These are phyloP conservation scores for Haemorhous mexicanus DNA, from an alignment of 2,113 vertebrate species.

Conservation along the genomic window DNA sequence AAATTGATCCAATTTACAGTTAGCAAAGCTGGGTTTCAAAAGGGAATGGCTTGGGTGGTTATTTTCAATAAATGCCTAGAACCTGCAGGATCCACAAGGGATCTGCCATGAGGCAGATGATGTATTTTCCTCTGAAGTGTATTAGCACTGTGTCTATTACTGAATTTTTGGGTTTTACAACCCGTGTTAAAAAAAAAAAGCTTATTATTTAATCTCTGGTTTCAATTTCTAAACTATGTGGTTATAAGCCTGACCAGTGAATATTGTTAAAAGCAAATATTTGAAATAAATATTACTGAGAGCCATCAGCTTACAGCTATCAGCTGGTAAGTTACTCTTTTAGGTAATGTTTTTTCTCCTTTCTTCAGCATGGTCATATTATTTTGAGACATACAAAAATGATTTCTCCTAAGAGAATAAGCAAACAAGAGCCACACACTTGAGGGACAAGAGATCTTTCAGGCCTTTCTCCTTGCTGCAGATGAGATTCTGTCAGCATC, in stretches of 20 bases:
- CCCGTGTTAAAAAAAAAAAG: neutral
- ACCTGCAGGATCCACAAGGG: neutral
- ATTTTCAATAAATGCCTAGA: neutral
- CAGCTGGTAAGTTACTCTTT: neutral
- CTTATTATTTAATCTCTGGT: neutral
- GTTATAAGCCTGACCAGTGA: neutral
- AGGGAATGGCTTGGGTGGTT: neutral
- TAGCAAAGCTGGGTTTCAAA: neutral
- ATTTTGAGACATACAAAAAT: neutral
- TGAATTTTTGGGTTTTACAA: neutral
- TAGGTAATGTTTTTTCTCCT: neutral
- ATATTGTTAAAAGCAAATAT: neutral
- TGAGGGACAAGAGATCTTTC: neutral
- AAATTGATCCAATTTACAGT: neutral
- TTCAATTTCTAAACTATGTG: neutral
- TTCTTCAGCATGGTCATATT: rapidly evolving
- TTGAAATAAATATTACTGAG: neutral
- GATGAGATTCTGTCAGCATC: neutral
- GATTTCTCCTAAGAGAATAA: neutral
- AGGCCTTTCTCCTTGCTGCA: neutral
- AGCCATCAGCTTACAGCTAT: neutral
- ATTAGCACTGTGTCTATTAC: neutral
- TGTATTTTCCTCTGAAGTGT: neutral
- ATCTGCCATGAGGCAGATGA: neutral
- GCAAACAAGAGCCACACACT: neutral